Conservation (phyloP, 2,113 vertebrate genomes). For the Phodopus roborovskii region DNA sequence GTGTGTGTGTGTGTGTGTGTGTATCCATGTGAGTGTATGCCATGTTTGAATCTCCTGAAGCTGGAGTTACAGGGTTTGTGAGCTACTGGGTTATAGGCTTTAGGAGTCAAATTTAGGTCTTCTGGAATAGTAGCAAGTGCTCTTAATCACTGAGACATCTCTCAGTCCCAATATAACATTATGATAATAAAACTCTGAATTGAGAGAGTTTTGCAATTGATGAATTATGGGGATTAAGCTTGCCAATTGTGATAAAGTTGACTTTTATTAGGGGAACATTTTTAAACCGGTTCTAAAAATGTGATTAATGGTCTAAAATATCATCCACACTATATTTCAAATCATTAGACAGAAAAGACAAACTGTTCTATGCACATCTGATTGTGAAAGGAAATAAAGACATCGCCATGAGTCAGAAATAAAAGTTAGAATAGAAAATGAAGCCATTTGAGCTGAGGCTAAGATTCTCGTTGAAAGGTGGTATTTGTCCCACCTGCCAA, state of each 20-base stretch:
- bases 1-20: neutral
- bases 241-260: constrained; percentile 19
- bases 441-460: neutral
- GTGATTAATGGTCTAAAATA: neutral
- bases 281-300: constrained; percentile 45
- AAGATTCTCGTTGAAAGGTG: neutral
- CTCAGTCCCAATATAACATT: neutral
- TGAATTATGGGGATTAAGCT: constrained; percentile 6
- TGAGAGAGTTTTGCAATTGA: neutral
- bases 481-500: neutral
- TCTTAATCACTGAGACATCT: neutral
- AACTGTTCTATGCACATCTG: neutral
- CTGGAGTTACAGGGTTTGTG: neutral
- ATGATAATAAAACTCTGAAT: neutral
- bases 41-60: neutral
- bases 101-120: neutral
- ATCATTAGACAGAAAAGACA: neutral
- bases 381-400: constrained; percentile 40
- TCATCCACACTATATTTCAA: neutral
- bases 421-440: constrained; percentile 28
- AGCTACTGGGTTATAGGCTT: neutral
- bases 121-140: neutral
- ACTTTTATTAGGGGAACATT: constrained; percentile 29
- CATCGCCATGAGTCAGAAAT: neutral
- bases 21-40: neutral